Percentiles rank a stretch among this genome's conserved stretches.
These are phyloP conservation scores for Folsomia manolachei DNA, from an alignment of 2,888 invertebrate genomes.

Conservation along the genomic window DNA sequence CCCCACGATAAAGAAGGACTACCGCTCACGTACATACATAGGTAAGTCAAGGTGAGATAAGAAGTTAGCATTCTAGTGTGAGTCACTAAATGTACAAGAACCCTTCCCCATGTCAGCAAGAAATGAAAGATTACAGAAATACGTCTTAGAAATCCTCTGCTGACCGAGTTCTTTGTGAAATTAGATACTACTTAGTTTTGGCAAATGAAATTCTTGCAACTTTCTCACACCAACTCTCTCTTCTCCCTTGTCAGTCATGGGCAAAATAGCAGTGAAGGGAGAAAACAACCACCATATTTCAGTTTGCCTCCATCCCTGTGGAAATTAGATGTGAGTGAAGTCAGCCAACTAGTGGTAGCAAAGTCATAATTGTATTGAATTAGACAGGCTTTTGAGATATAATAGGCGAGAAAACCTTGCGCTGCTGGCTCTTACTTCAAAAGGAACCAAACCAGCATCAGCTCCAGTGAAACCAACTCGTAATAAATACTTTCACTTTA, in stretches of 20 bases:
- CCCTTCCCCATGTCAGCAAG: too few relatives aligned
- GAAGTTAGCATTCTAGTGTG: too few relatives aligned
- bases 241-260: not conserved
- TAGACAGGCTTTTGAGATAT: not conserved
- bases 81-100: too few relatives aligned
- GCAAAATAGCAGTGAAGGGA: not conserved
- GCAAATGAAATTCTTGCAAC: not conserved
- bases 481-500: not conserved
- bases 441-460: not conserved
- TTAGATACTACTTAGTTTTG: not conserved
- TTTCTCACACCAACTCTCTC: not conserved
- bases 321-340: constrained; percentile 5
- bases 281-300: not conserved
- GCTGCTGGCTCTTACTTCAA: not conserved
- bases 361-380: constrained; percentile 10
- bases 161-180: not conserved
- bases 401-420: not conserved
- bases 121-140: too few relatives aligned
- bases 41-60: not conserved
- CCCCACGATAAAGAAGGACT: too few relatives aligned
- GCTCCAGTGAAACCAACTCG: not conserved
- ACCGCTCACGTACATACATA: too few relatives aligned
- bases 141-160: not conserved
- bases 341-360: not conserved
- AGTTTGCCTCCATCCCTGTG: not conserved